Percentiles rank a stretch among this genome's conserved stretches.
phyloP scores from a whole-genome alignment of 2,888 invertebrate genomes.

The Branchipolynoe longqiensis region DNA sequence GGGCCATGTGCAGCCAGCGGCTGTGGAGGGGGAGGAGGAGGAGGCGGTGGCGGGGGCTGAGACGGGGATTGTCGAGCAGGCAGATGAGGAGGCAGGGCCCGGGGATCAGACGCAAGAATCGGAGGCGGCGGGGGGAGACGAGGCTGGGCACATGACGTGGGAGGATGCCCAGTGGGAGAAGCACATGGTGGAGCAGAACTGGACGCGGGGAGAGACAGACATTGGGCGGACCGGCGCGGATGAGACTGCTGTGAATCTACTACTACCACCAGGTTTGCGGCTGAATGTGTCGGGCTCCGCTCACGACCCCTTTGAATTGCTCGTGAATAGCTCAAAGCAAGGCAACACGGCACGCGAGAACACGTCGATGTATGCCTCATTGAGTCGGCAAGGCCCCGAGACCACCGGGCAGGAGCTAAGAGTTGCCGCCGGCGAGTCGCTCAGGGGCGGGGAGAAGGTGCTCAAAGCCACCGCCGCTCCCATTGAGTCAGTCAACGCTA shows the following conservation, averaged over 20 bases:
- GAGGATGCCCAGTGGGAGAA: slow-evolving; percentile 40
- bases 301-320: slow-evolving; percentile 10
- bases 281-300: slow-evolving; percentile 30
- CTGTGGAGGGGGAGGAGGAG: neutral
- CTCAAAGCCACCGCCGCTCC: neutral
- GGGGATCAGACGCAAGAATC: too few species aligned
- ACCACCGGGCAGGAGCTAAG: too few species aligned
- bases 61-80: neutral
- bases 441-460: neutral
- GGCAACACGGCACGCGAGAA: neutral
- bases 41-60: slow-evolving; percentile 10
- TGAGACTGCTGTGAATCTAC: neutral
- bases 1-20: neutral
- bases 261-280: neutral
- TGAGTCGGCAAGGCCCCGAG: too few species aligned
- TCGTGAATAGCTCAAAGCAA: neutral
- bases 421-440: too few species aligned
- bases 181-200: slow-evolving; percentile 31
- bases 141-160: neutral
- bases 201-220: neutral
- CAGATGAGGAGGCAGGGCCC: too few species aligned
- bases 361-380: too few species aligned
- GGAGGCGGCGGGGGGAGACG: neutral
- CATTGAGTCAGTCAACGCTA: neutral
- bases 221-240: neutral